Evolutionary conservation across 1,140 invertebrate species (phyloP).

Genomic region (Metaphire vulgaris): DNA sequence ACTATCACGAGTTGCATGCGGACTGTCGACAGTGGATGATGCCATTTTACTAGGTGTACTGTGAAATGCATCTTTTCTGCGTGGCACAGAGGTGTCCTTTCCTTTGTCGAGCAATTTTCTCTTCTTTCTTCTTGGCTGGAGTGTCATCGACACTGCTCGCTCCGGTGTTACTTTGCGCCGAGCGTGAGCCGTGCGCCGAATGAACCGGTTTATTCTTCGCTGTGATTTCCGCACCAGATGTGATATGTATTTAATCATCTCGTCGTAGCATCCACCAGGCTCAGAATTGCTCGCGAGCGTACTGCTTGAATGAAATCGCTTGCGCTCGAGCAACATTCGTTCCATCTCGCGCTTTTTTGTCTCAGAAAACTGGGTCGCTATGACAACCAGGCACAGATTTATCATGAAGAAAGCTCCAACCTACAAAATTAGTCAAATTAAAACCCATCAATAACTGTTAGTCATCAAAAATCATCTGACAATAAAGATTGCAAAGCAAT

Average conservation of each 20-base stretch:
- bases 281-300: constrained; percentile 67
- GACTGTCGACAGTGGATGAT: not conserved
- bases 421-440: constrained; percentile 60
- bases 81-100: not conserved
- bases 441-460: too few relatives aligned
- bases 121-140: not conserved
- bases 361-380: constrained; percentile 99
- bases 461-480: too few relatives aligned
- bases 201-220: constrained; percentile 53
- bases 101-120: not conserved
- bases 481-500: too few relatives aligned
- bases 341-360: constrained; percentile 99
- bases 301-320: constrained; percentile 85
- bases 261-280: constrained; percentile 42
- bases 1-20: not conserved
- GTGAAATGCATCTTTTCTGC: not conserved
- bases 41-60: not conserved
- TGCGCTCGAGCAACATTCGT: constrained; percentile 87
- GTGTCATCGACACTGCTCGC: constrained; percentile 1
- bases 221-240: constrained; percentile 80
- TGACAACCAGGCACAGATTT: constrained; percentile 98
- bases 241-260: constrained; percentile 72
- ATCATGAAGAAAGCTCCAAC: constrained; percentile 99
- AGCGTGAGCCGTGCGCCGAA: not conserved
- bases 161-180: constrained; percentile 1